Conservation (phyloP, 2,113 vertebrate species). For the Embiotoca jacksoni region DNA sequence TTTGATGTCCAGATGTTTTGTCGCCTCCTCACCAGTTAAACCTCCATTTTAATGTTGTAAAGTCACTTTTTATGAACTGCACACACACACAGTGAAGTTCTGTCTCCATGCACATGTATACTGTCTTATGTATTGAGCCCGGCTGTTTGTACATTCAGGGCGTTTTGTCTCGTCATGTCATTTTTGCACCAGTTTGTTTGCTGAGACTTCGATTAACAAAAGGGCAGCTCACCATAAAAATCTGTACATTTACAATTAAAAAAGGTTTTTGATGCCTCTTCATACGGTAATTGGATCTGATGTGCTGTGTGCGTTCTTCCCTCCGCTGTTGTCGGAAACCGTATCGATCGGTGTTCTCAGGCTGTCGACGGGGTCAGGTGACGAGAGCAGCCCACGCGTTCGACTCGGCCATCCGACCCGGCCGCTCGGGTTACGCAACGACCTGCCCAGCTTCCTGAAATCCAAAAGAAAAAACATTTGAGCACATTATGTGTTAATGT, state of each 20-base stretch:
- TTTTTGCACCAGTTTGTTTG: conserved; percentile 55
- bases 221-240: conserved; percentile 67
- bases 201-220: conserved; percentile 52
- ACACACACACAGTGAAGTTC: conserved; percentile 12
- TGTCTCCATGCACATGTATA: conserved; percentile 20
- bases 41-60: conserved; percentile 27
- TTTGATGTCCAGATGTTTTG: conserved; percentile 5
- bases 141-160: conserved; percentile 13
- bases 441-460: too few relatives aligned
- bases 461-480: too few relatives aligned
- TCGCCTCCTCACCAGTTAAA: background rate
- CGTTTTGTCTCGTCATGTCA: conserved; percentile 9
- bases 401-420: conserved; percentile 12
- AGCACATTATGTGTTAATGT: too few relatives aligned
- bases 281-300: conserved; percentile 29
- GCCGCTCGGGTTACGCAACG: conserved; percentile 23
- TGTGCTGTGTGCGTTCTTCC: conserved; percentile 24
- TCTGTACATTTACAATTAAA: conserved; percentile 70
- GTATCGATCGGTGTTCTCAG: conserved; percentile 26
- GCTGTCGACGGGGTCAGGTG: conserved; percentile 20
- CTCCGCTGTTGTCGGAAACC: conserved; percentile 13
- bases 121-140: background rate
- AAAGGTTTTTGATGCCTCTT: conserved; percentile 66
- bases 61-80: conserved; percentile 34
- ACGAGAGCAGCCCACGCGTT: conserved; percentile 13